A percentile compares a stretch with the other conserved stretches of the same genome.
These are phyloP conservation scores for Drosophila nigricruria DNA, from an alignment of 2,888 invertebrate genomes.

Conservation along the genomic window DNA sequence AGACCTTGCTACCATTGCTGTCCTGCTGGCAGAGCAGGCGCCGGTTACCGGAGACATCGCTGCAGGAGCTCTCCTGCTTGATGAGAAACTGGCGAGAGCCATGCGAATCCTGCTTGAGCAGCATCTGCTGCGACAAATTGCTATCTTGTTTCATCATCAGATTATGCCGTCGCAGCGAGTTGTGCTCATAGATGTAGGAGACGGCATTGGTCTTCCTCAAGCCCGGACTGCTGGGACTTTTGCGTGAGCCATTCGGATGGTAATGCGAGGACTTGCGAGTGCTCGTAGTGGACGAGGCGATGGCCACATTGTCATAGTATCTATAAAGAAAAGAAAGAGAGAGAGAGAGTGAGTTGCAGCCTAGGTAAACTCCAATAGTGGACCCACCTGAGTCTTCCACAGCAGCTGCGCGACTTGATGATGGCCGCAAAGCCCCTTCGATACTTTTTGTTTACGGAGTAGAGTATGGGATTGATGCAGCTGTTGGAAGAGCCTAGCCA, in stretches of 20 bases:
- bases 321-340: constrained; percentile 50
- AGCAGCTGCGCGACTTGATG: constrained; percentile 93
- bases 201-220: constrained; percentile 86
- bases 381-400: constrained; percentile 89
- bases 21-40: constrained; percentile 85
- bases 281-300: constrained; percentile 94
- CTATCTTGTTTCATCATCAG: constrained; percentile 85
- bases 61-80: constrained; percentile 85
- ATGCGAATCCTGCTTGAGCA: constrained; percentile 85
- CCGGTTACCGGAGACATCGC: constrained; percentile 83
- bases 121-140: constrained; percentile 84
- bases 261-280: constrained; percentile 94
- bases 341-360: not conserved
- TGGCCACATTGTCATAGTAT: constrained; percentile 94
- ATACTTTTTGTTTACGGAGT: constrained; percentile 97
- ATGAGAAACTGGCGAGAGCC: constrained; percentile 85
- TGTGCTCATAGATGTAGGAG: constrained; percentile 87
- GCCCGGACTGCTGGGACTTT: constrained; percentile 87
- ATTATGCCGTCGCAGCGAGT: constrained; percentile 83
- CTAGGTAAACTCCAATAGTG: not conserved
- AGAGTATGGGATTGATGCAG: constrained; percentile 97
- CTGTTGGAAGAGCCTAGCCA: constrained; percentile 97
- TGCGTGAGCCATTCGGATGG: constrained; percentile 88
- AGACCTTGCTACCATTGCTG: constrained; percentile 84
- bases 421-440: constrained; percentile 95